A percentile compares a stretch with the other conserved stretches of the same genome.
phyloP scores from a whole-genome alignment of 2,888 invertebrate species.

The Cryptophagus acutangulus region DNA sequence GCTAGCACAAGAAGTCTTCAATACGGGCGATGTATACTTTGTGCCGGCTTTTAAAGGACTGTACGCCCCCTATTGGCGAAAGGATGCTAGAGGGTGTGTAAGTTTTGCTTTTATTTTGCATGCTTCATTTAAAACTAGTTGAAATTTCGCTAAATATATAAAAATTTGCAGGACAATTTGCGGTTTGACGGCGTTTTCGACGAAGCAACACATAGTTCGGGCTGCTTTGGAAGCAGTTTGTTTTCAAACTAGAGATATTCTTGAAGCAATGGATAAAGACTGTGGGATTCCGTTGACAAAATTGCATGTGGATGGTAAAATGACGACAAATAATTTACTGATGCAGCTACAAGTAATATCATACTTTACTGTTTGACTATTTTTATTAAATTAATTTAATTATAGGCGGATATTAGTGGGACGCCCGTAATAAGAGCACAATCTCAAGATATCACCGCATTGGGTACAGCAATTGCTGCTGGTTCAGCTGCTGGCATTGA shows the following conservation, averaged over 20 bases:
- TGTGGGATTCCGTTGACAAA: constrained; percentile 78
- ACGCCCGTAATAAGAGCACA: constrained; percentile 85
- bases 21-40: constrained; percentile 93
- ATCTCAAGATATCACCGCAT: constrained; percentile 82
- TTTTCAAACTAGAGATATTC: constrained; percentile 90
- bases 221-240: constrained; percentile 94
- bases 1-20: constrained; percentile 60
- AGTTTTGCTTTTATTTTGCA: constrained; percentile 36
- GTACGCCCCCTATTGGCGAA: constrained; percentile 97
- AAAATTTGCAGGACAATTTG: constrained; percentile 63
- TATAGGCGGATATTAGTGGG: constrained; percentile 79
- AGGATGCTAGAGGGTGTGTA: constrained; percentile 85
- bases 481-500: constrained; percentile 64
- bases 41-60: constrained; percentile 97
- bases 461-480: constrained; percentile 92
- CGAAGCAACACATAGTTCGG: constrained; percentile 86
- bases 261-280: constrained; percentile 93
- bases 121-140: not conserved
- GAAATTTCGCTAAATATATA: not conserved
- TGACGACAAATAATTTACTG: constrained; percentile 83
- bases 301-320: constrained; percentile 88
- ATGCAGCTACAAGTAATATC: constrained; percentile 78
- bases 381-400: constrained; percentile 14
- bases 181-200: constrained; percentile 89
- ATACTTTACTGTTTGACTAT: not conserved